Base-by-base conservation (phyloP, 2,797 vertebrate genomes). In the Taenioides sp. region DNA sequence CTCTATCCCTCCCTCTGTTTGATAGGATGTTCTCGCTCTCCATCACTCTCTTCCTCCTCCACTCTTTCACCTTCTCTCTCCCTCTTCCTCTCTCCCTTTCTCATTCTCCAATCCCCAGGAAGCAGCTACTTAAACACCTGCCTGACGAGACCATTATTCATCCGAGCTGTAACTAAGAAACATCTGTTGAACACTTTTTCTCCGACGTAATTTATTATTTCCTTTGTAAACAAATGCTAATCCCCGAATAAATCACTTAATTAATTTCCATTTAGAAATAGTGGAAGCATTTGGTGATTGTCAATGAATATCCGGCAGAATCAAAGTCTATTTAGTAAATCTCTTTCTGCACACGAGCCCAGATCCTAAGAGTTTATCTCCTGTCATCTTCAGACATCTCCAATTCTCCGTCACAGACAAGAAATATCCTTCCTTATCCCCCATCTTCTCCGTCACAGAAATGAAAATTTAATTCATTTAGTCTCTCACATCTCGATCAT, bases 331-430 rank as follows among this genome's bases (percentile, higher is more conserved):
- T 25, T 40, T 40, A 40, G 10, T 27, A 27, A 27, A 49, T 50
- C 16, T 16, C 3, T 14, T 65, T 75, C 52, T 37, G 22, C 22
- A 18, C 63, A 50, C 11, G 54, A 47, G 5, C 55, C 68, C 61
- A 27, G 73, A 28, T 74, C 76, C n/a, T 34, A 49, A 10, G 71
- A 72, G 58, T 74, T 61, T 16, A 67, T 31, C 57, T 69, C 49
- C 22, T 72, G 23, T 66, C 60, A 59, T 65, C 52, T 71, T 61
- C 59, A 59, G 67, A 71, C 68, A 67, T 71, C 59, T 28, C 17
- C 61, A 73, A 66, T 77, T 71, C 54, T 25, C 23, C 67, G 25
- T 54, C 27, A 54, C 57, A 22, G 4, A 58, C 20, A 40, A 40
- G 34, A 63, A 22, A 63, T 37, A 62, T 63, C 61, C 34, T 63